Evolutionary conservation across 2,888 invertebrate species (phyloP).

Genomic region (Xestia ashworthii): DNA sequence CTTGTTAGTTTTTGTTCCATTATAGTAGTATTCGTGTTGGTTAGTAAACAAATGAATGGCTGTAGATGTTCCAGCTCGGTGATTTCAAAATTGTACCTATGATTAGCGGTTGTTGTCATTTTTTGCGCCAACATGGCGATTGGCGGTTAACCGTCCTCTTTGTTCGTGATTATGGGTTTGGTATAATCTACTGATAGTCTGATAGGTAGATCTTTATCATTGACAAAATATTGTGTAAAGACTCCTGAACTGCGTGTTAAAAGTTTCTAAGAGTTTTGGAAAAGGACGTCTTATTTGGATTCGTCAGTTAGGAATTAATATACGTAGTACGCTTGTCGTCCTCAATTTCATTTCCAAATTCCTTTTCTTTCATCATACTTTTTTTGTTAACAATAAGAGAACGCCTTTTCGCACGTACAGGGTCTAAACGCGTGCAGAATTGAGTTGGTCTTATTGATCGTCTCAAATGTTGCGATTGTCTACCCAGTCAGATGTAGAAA

Average conservation of each 20-base stretch:
- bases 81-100: constrained; percentile 71
- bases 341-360: constrained; percentile 24
- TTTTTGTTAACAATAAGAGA: constrained; percentile 18
- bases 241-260: neutral
- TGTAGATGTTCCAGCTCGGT: constrained; percentile 54
- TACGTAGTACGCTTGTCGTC: neutral
- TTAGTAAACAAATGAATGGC: constrained; percentile 37
- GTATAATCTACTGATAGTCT: constrained; percentile 28
- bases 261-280: neutral
- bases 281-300: neutral
- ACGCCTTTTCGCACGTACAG: constrained; percentile 17
- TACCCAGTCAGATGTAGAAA: constrained; percentile 1
- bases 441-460: constrained; percentile 14
- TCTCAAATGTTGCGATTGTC: constrained; percentile 2
- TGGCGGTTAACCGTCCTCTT: constrained; percentile 67
- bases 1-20: constrained; percentile 38
- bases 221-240: neutral
- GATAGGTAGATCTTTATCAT: constrained; percentile 33
- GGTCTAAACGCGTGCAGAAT: constrained; percentile 23
- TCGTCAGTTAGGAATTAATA: neutral
- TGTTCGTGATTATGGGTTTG: constrained; percentile 50
- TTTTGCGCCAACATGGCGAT: constrained; percentile 67
- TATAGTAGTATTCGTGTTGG: constrained; percentile 26
- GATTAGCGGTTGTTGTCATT: constrained; percentile 66
- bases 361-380: constrained; percentile 7